phyloP scores from a whole-genome alignment of 1,140 invertebrate species.

The Laodelphax striatellus region DNA sequence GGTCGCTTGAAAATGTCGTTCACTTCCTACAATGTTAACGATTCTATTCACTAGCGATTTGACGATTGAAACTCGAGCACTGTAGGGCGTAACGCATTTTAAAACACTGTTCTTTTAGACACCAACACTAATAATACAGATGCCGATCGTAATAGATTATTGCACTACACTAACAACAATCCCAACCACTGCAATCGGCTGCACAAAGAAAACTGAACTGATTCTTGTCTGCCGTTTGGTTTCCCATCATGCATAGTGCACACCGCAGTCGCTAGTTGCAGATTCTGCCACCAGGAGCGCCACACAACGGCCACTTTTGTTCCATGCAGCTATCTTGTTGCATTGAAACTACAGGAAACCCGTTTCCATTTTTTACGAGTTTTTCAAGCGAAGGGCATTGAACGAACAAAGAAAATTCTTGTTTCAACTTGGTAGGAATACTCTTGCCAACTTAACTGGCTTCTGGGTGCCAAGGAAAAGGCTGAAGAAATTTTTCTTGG shows the following conservation, averaged over 20 bases:
- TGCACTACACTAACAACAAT: neutral
- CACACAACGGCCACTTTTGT: neutral
- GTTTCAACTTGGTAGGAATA: no score
- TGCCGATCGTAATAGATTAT: neutral
- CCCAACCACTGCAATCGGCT: neutral
- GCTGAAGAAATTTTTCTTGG: no score
- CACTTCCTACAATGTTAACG: neutral
- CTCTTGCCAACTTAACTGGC: no score
- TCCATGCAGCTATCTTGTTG: neutral
- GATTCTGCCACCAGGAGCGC: neutral
- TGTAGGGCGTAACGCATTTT: neutral
- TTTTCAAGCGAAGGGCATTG: no score
- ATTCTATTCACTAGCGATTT: no score
- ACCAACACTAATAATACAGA: neutral
- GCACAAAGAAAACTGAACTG: constrained; percentile 1
- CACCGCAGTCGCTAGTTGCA: neutral
- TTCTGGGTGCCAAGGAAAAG: no score
- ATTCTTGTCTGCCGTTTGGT: neutral
- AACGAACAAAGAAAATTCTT: no score
- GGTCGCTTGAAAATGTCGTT: neutral
- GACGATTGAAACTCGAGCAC: neutral
- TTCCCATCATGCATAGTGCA: neutral
- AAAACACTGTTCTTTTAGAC: neutral
- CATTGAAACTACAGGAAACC: neutral
- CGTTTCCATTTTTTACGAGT: no score